Conservation (phyloP, 2,113 vertebrate species). For the Osmerus eperlanus region DNA sequence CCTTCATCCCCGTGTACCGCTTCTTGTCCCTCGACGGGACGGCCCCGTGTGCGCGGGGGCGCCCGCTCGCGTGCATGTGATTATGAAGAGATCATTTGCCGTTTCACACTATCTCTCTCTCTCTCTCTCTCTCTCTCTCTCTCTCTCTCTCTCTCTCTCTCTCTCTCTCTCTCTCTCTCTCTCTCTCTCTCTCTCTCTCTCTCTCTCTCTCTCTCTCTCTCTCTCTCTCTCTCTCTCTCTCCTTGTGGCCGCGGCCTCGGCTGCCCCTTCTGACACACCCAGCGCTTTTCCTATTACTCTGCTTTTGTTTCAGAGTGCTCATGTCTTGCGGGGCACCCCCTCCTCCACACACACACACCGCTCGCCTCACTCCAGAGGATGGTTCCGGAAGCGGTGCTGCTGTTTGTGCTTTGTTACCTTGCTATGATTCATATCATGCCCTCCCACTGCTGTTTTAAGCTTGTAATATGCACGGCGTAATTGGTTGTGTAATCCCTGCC, state of each 20-base stretch:
- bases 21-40: not conserved
- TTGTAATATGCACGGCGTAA: constrained; percentile 56
- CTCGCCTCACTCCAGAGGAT: too few species aligned
- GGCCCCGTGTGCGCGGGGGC: too few species aligned
- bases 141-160: constrained; percentile 12
- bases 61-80: constrained; percentile 10
- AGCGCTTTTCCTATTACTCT: constrained; percentile 57
- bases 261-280: constrained; percentile 48
- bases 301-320: constrained; percentile 52
- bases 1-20: too few species aligned
- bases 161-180: not conserved
- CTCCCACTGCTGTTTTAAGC: constrained; percentile 39
- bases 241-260: too few species aligned
- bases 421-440: constrained; percentile 53
- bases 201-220: not conserved
- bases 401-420: constrained; percentile 42
- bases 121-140: not conserved
- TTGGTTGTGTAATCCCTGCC: constrained; percentile 61
- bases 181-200: constrained; percentile 1
- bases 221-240: not conserved
- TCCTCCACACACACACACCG: constrained; percentile 24
- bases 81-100: constrained; percentile 54
- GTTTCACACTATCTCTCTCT: constrained; percentile 4
- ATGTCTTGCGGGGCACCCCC: constrained; percentile 59
- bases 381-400: too few species aligned